A percentile compares a stretch with the other conserved stretches of the same genome.
phyloP scores from a whole-genome alignment of 1,140 invertebrate genomes.

The Parasteatoda tepidariorum region DNA sequence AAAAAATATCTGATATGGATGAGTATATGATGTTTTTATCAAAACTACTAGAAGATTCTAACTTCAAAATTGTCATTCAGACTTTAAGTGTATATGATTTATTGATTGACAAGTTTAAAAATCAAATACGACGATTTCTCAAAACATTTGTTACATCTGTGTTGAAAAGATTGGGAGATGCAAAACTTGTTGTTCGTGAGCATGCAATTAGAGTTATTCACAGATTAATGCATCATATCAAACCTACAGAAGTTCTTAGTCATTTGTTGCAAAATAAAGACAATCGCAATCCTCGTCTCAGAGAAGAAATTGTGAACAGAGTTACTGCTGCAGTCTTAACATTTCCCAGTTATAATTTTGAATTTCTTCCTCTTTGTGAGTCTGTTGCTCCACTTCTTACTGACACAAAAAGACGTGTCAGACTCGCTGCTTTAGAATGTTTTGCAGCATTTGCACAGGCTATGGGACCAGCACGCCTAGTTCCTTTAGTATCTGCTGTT shows the following conservation, averaged over 20 bases:
- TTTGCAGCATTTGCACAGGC: constrained; percentile 82
- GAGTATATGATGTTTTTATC: constrained; percentile 54
- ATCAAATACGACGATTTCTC: constrained; percentile 47
- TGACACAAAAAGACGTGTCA: constrained; percentile 79
- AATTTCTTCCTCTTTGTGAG: constrained; percentile 75
- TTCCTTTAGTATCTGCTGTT: constrained; percentile 66
- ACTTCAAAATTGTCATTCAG: constrained; percentile 57
- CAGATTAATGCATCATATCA: constrained; percentile 76
- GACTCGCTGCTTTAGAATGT: constrained; percentile 84
- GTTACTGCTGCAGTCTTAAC: constrained; percentile 81
- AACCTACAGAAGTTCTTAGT: constrained; percentile 75
- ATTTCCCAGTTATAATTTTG: constrained; percentile 84
- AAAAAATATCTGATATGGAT: constrained; percentile 55
- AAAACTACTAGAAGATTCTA: constrained; percentile 47
- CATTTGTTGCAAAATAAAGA: constrained; percentile 75
- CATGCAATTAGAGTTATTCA: constrained; percentile 73
- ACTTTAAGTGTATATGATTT: constrained; percentile 53
- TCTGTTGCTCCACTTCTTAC: constrained; percentile 73
- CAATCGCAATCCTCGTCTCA: constrained; percentile 77
- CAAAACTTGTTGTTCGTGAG: constrained; percentile 69
- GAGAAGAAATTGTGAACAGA: constrained; percentile 82
- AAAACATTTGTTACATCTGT: constrained; percentile 48
- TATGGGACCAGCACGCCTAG: constrained; percentile 71
- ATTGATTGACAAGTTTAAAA: constrained; percentile 56
- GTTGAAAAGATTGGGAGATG: constrained; percentile 69